Base-by-base conservation (phyloP, 1,140 invertebrate species). In the Calliopsis andreniformis region DNA sequence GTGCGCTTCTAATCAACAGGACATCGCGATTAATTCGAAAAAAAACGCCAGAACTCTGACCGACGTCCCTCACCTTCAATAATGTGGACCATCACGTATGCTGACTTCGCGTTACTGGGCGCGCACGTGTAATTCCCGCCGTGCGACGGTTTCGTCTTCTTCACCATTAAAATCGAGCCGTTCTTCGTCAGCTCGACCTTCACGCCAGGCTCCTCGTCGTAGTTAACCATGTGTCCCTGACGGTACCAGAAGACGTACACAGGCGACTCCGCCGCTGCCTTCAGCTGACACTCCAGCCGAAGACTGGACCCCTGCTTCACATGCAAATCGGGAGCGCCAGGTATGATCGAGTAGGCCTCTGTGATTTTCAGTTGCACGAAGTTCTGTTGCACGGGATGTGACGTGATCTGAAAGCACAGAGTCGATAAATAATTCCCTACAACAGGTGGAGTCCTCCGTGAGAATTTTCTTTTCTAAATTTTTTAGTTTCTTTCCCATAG, bases 171-270 rank as follows among this genome's bases (percentile, higher is more conserved):
- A 68, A 93, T 92, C 72, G 94, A 94, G 43, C 89, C 91, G 79
- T 91, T 91, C 85, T 92, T 85, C 73, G 92, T 89, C 78, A 92
- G 76, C 85, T 92, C 83, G 81, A 92, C 84, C 88, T 92, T 78
- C 71, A 91, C 80, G 85, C 92, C 91, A 18, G 93, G 90, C 67
- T 93, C 93, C n/a, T 92, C 92, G 82, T 96, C 95, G 89, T 95
- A 96, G 87, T 96, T 96, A 80, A 96, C 95, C 95, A 96, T 95
- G 73, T 93, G 93, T 64, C 93, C 93, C 82, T 95, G 94, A 87
- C 95, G 95, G 89, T 95, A 96, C 96, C 96, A 97, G 90, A 96
- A 96, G 49, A 96, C 95, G 91, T 94, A 96, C n/a, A 94, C 92
- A 2, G 96, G 96, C 56, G 95, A 93, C 87, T 96, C 95, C 16